Conservation (phyloP, 1,140 invertebrate species). For the Trichonephila clavata region DNA sequence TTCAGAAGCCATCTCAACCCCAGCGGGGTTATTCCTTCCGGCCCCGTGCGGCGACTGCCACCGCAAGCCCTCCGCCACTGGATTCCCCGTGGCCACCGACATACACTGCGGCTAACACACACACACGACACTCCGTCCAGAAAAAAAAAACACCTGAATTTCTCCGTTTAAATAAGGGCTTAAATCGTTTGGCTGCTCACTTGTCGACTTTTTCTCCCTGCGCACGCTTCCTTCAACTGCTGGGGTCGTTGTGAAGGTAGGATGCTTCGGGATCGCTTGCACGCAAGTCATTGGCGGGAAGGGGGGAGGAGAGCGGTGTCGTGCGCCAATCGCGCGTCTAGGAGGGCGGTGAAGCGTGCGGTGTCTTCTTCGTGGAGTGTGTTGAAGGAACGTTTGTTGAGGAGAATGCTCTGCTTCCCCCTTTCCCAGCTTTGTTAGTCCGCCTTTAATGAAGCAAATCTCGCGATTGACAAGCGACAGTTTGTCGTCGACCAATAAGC, state of each 20-base stretch:
- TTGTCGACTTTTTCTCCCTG: neutral
- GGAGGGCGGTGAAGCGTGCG: conserved; percentile 29
- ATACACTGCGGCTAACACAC: conserved; percentile 4
- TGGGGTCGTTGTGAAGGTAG: conserved; percentile 14
- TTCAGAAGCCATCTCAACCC: conserved; percentile 69
- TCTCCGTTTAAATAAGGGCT: neutral
- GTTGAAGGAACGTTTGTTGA: neutral
- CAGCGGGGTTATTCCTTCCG: conserved; percentile 30
- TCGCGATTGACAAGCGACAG: neutral
- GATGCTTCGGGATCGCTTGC: conserved; percentile 17
- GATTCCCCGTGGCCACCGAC: conserved; percentile 68
- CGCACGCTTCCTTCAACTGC: neutral
- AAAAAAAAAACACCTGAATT: neutral
- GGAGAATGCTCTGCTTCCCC: neutral
- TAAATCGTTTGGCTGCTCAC: neutral
- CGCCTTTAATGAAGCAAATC: conserved; percentile 21
- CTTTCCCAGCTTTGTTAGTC: neutral
- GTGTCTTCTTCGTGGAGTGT: conserved; percentile 1
- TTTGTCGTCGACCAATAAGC: conserved; percentile 37
- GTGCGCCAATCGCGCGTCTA: conserved; percentile 68
- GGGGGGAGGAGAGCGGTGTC: conserved; percentile 23
- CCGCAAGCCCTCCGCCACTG: conserved; percentile 50
- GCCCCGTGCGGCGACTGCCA: conserved; percentile 64
- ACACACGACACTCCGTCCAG: neutral
- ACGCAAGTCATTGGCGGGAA: conserved; percentile 52